Base-by-base conservation (phyloP, 1,140 invertebrate species). In the Drosophila obscura region DNA sequence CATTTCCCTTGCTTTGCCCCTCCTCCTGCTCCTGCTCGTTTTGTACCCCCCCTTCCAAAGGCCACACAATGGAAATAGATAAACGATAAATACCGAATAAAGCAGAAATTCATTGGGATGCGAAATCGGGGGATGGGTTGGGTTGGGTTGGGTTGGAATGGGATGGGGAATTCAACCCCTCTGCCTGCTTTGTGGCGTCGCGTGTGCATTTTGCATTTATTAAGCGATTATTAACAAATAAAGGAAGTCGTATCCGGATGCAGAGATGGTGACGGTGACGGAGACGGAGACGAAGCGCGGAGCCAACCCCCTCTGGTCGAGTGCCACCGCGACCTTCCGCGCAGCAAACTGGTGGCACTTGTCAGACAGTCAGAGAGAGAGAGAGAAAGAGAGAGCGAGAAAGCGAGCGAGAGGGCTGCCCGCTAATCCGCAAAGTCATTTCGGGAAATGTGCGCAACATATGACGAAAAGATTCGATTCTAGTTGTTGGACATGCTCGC, bases 211-310 rank as follows among this genome's bases (percentile, higher is more conserved):
- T 88, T 88, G 81, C 84, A 89, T 91, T 91, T 91, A 91, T 91
- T 91, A 91, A 91, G 89, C 89, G 90, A 91, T 91, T 91, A 91
- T 90, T 90, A 90, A 90, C 87, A 79, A 77, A 85, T 85, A 85
- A 85, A 81, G 39, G 67, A 62, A 62, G 58, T 39, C 35, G 35
- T 13, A 39, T 39, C 35, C 35, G 35, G 11, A 13, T 35, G 31
- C 31, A 35, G 31, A 9, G 28, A 1, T 0, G 28, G 6, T 6
- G 6, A 31, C 6, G 7, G 28, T 7, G 28, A 31, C 28, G 52
- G 57, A 58, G 49, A 63, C n/a, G 43, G 69, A 66, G 15, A 8
- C 9, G 45, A 4, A 4, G 16, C n/a, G n/a, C 39, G 35, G 31
- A 71, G 53, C 63, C 76, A 72, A 72, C 74, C 75, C 65, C 35